A percentile compares a stretch with the other conserved stretches of the same genome.
These are phyloP conservation scores for Hemitrygon akajei DNA, from an alignment of 2,797 vertebrate species.

Conservation along the genomic window DNA sequence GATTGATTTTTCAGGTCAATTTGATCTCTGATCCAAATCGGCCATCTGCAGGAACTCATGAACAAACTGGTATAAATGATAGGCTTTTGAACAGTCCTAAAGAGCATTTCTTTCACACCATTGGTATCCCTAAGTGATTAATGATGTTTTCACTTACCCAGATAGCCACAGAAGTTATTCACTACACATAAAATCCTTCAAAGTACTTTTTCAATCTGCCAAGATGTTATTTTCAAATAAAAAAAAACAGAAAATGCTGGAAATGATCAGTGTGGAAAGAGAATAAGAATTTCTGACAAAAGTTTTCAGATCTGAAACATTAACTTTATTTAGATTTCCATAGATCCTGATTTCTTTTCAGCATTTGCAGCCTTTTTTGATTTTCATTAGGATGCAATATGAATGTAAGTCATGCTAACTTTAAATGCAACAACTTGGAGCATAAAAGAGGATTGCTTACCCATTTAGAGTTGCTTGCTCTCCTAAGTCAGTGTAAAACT, in stretches of 20 bases:
- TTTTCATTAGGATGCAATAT: no score
- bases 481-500: conserved; percentile 61
- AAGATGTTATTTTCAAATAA: neutral
- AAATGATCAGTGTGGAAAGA: no score
- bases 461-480: conserved; percentile 54
- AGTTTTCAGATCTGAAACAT: no score
- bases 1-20: neutral
- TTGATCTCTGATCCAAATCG: neutral
- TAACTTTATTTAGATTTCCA: no score
- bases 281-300: no score
- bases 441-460: conserved; percentile 46
- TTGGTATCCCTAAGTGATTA: neutral
- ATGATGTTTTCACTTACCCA: neutral
- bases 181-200: neutral
- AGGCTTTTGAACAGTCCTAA: neutral
- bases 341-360: no score
- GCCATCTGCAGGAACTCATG: neutral
- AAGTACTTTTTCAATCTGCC: neutral
- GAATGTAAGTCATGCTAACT: neutral
- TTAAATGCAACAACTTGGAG: neutral
- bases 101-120: neutral
- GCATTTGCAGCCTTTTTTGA: no score
- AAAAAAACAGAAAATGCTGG: no score
- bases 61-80: neutral
- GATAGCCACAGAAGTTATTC: neutral